Evolutionary conservation across 2,888 invertebrate genomes (phyloP), one percentile per base, ranked within the genome.

Genomic region (Drosophila sordidapex): DNA sequence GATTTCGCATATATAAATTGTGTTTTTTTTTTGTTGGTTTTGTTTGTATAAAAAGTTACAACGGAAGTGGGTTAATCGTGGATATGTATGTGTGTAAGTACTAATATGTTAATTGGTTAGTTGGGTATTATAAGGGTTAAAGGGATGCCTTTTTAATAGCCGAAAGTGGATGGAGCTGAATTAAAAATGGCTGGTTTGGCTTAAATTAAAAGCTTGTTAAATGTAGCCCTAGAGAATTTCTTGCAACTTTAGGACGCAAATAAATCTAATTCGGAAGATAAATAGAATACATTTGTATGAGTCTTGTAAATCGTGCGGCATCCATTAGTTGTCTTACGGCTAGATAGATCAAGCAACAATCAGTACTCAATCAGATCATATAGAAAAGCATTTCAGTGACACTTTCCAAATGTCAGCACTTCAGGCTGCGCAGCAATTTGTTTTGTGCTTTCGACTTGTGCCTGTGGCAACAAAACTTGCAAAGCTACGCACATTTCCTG

Each of bases 401-500:
- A 80, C 67, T 80, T 80, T 74, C 67, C 54, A 67, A 46, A 61
- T 81, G 76, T 79, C 81, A 72, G 62, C 81, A 77, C 65, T 79
- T 73, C 51, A 46, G 48, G 61, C 36, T 36, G 57, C 35, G 36
- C 4, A 54, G 63, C 74, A 67, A 70, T 79, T 79, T 77, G 70
- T 64, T 67, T 70, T 79, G 68, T 65, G 18, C 54, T 68, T 36
- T 58, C 51, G 67, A 57, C 66, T 76, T 46, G 21, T 53, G 77
- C 77, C 74, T 38, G 35, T 53, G 80, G 86, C 88, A 76, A 72
- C 63, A 57, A 73, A 76, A 79, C 62, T 70, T 62, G 70, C 77
- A 61, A 18, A 72, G 56, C 76, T 72, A 81, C 77, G 79, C 79
- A 81, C 80, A 81, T 83, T 84, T 84, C 84, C 89, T 89, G 81